Evolutionary conservation across 2,888 invertebrate genomes (phyloP).

Genomic region (Koerneria pararmatus): DNA sequence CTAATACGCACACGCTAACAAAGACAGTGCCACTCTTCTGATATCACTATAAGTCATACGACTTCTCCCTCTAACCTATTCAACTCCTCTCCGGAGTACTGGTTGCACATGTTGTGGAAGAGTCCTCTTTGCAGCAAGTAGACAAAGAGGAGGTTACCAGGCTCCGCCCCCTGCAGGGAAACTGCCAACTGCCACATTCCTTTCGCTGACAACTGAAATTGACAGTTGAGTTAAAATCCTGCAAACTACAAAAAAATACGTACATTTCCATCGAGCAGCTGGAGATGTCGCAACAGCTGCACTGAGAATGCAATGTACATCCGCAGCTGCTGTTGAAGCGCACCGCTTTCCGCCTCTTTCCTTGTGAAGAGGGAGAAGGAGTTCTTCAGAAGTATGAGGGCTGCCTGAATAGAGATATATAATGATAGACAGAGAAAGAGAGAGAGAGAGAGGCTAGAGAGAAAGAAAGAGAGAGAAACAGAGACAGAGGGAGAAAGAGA

Average conservation of each 20-base stretch:
- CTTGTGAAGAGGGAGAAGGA: conserved; percentile 51
- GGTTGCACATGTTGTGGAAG: conserved; percentile 45
- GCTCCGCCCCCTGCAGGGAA: conserved; percentile 40
- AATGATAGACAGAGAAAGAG: too few species aligned
- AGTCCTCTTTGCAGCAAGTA: conserved; percentile 50
- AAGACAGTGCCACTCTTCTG: background rate
- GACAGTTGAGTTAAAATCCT: background rate
- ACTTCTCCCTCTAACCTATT: conserved; percentile 27
- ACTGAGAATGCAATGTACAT: conserved; percentile 50
- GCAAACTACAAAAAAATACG: background rate
- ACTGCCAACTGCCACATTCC: conserved; percentile 51
- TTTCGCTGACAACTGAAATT: conserved; percentile 27
- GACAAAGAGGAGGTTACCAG: conserved; percentile 55
- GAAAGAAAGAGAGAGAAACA: too few species aligned
- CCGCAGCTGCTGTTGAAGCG: conserved; percentile 42
- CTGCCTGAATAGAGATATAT: conserved; percentile 37
- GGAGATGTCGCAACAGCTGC: conserved; percentile 50
- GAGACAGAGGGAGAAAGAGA: too few species aligned
- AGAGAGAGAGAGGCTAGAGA: too few species aligned
- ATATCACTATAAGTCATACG: background rate
- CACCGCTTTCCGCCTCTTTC: conserved; percentile 32
- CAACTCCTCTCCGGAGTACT: conserved; percentile 29
- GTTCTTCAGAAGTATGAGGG: conserved; percentile 47
- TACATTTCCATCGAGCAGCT: conserved; percentile 48
- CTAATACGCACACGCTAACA: background rate